These are phyloP conservation scores for Melozone crissalis DNA, from an alignment of 2,113 vertebrate species.

Conservation along the genomic window DNA sequence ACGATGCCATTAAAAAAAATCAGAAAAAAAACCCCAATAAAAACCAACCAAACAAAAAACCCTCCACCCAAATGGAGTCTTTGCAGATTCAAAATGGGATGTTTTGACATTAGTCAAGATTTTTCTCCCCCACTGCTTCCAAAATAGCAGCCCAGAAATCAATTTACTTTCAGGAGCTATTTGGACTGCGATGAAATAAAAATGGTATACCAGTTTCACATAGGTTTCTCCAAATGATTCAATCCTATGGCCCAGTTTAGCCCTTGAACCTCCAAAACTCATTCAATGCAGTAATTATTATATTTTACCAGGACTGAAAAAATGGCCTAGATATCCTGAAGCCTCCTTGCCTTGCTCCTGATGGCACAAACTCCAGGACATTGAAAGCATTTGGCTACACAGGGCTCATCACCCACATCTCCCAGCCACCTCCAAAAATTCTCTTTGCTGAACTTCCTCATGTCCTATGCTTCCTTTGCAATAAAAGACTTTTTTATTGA, in stretches of 20 bases:
- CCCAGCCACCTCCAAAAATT: background rate
- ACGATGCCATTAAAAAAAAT: background rate
- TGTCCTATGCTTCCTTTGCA: background rate
- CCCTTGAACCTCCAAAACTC: background rate
- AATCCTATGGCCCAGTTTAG: background rate
- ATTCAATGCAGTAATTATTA: background rate
- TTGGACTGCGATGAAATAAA: background rate
- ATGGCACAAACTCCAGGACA: background rate
- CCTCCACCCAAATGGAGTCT: background rate
- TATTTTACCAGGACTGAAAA: background rate
- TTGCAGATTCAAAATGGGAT: background rate
- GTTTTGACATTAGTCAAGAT: background rate
- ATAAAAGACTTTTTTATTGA: background rate
- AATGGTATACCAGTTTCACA: background rate
- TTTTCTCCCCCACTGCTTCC: background rate
- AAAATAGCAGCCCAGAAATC: background rate
- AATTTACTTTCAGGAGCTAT: background rate
- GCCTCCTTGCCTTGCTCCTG: background rate
- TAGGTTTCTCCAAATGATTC: background rate
- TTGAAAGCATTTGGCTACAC: background rate
- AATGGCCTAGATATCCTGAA: background rate
- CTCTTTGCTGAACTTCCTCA: background rate
- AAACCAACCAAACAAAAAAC: background rate
- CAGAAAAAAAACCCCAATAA: background rate
- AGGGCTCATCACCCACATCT: background rate